These are phyloP conservation scores for Coelopa pilipes DNA, from an alignment of 2,888 invertebrate genomes.

Conservation along the genomic window DNA sequence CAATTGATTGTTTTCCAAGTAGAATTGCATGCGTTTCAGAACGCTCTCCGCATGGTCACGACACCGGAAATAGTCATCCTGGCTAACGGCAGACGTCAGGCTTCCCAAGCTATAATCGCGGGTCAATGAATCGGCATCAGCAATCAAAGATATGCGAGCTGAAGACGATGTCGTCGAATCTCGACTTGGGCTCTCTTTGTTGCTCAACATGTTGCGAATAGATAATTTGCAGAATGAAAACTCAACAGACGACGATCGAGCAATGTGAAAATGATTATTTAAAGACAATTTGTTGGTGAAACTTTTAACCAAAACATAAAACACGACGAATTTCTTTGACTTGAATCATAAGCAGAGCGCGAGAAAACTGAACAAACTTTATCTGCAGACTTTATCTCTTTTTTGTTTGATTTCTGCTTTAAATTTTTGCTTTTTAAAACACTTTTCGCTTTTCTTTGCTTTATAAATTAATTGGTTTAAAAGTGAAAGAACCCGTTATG, in stretches of 20 bases:
- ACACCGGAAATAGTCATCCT: constrained; percentile 82
- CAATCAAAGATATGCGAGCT: constrained; percentile 61
- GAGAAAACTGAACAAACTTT: no score
- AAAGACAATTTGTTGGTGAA: no score
- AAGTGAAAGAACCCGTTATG: constrained; percentile 21
- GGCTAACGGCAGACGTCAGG: constrained; percentile 75
- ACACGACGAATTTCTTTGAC: no score
- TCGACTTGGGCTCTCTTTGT: constrained; percentile 66
- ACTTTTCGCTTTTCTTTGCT: constrained; percentile 12
- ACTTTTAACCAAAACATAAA: no score
- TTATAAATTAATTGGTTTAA: constrained; percentile 10
- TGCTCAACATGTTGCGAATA: constrained; percentile 50
- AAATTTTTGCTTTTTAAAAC: constrained; percentile 8
- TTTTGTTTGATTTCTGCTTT: neutral
- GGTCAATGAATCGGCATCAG: constrained; percentile 69
- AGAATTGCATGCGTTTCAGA: constrained; percentile 83
- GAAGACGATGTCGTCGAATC: constrained; percentile 65
- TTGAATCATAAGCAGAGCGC: no score
- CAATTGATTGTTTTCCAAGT: constrained; percentile 82
- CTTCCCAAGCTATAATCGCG: constrained; percentile 76
- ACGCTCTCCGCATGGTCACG: constrained; percentile 85
- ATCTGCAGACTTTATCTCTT: neutral
- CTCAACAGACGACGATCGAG: neutral
- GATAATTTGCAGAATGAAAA: neutral
- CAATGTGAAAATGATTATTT: neutral